Conservation (phyloP, 1,140 invertebrate species). For the Nixonia krombeini region DNA sequence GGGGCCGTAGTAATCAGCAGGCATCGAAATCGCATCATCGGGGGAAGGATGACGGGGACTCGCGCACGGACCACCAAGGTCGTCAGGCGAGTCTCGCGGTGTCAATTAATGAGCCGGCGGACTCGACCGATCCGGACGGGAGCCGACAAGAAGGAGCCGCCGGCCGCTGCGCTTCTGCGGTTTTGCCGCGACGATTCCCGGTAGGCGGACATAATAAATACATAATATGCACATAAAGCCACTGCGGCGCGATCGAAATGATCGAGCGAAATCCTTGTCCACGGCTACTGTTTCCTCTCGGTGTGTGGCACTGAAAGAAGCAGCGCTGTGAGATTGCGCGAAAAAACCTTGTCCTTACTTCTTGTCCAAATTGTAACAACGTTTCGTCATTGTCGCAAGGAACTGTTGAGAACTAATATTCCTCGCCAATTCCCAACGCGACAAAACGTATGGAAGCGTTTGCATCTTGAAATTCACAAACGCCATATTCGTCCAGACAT, state of each 20-base stretch:
- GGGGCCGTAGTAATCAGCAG: too few relatives aligned
- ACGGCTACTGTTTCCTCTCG: slow-evolving; percentile 5
- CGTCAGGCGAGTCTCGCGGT: slow-evolving; percentile 60
- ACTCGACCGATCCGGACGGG: slow-evolving; percentile 41
- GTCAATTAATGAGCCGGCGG: slow-evolving; percentile 66
- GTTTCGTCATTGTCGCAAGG: too few relatives aligned
- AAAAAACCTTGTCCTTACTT: too few relatives aligned
- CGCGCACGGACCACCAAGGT: slow-evolving; percentile 68
- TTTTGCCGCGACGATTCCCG: slow-evolving; percentile 64
- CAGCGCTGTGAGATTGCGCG: too few relatives aligned
- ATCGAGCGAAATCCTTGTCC: slow-evolving; percentile 49
- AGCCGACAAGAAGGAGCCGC: slow-evolving; percentile 47
- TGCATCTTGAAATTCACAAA: too few relatives aligned
- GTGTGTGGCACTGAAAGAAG: slow-evolving; percentile 19
- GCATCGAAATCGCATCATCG: too few relatives aligned
- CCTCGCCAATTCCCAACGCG: too few relatives aligned
- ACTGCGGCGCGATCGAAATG: slow-evolving; percentile 63
- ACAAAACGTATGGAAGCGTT: too few relatives aligned
- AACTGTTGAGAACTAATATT: too few relatives aligned
- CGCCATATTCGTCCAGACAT: too few relatives aligned
- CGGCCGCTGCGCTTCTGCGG: slow-evolving; percentile 47
- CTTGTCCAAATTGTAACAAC: too few relatives aligned
- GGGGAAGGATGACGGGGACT: too few relatives aligned
- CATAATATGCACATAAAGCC: slow-evolving; percentile 71
- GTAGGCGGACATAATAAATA: slow-evolving; percentile 69